Evolutionary conservation across 1,140 invertebrate genomes (phyloP), one percentile per base, ranked within the genome.

Genomic region (Octopus sinensis): DNA sequence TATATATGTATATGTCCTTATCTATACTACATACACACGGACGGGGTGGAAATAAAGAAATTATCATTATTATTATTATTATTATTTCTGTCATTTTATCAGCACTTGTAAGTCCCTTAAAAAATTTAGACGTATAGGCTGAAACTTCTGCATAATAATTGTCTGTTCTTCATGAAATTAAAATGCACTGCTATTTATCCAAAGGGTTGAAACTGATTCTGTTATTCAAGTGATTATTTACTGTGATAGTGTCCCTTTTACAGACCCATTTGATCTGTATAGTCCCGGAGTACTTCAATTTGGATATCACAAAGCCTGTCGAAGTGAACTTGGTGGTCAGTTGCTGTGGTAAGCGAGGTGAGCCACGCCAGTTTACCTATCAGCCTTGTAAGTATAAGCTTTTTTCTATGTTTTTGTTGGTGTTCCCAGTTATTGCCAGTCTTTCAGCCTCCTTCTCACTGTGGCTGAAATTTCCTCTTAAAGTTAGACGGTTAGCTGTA

Each of bases 221-320:
- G 17, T 17, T 73, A 6, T 30, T 79, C 78, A 73, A 13, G 10
- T 76, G n/a, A 54, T 13, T 43, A 68, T 23, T 79, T 12, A 82
- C 68, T n/a, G 17, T 54, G 53, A 68, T 53, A 77, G 23, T 75
- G 79, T 79, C 54, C 51, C 84, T 84, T 76, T 92, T 92, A 80
- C 92, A 96, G 96, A 97, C 95, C n/a, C 97, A 98, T 91, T 92
- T 98, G 62, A 96, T 98, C 6, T 97, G 96, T 91, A 94, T 94
- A 76, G 94, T 98, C 77, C 97, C 97, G 10, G 92, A 95, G 5
- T 98, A 96, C 92, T 90, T 92, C 56, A 92, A 93, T 82, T 90
- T 92, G 71, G 88, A 91, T 85, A 92, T 95, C 53, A 88, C 92
- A 17, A 94, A 95, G 86, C 92, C 94, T 13, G 93, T 96, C 7